These are phyloP conservation scores for Dysmachus trigonus DNA, from an alignment of 2,888 invertebrate genomes.

Conservation along the genomic window DNA sequence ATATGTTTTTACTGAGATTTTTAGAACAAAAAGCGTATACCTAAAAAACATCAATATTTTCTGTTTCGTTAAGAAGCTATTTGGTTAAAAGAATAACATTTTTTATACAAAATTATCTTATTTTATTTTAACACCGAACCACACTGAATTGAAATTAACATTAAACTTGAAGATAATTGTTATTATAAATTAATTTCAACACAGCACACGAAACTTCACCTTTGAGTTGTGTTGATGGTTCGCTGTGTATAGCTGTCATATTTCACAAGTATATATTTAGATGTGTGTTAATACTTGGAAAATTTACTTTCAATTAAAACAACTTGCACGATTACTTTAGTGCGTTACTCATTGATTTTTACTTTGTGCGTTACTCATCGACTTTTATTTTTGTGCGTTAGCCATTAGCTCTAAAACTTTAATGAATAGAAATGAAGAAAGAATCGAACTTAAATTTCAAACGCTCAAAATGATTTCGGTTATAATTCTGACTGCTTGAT, in stretches of 20 bases:
- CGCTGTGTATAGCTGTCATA: neutral
- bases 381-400: neutral
- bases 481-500: neutral
- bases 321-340: neutral
- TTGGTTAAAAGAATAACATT: too few species aligned
- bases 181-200: neutral
- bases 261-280: neutral
- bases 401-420: neutral
- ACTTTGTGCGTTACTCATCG: neutral
- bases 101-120: too few species aligned
- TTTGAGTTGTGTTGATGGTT: neutral
- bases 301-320: neutral
- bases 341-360: neutral
- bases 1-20: too few species aligned
- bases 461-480: neutral
- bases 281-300: neutral
- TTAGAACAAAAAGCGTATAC: too few species aligned
- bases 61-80: too few species aligned
- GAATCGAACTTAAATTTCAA: neutral
- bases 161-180: neutral
- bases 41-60: too few species aligned
- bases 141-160: neutral
- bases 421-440: neutral
- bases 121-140: neutral
- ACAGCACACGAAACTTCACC: neutral